Percentiles rank a stretch among this genome's conserved stretches.
phyloP scores from a whole-genome alignment of 2,113 vertebrate species.

The Ictalurus punctatus region DNA sequence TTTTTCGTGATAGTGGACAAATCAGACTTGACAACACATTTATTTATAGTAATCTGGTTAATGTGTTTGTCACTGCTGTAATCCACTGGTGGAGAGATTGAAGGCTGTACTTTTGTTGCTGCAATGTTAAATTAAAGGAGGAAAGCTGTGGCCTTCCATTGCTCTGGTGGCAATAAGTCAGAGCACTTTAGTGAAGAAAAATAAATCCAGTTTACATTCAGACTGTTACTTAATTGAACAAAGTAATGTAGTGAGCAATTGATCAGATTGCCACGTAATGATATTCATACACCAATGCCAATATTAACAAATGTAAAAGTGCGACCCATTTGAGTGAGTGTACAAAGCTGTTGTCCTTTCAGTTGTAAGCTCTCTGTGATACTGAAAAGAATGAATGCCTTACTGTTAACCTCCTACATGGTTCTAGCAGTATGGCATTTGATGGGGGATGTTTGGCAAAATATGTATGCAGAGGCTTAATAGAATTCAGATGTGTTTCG shows the following conservation, averaged over 20 bases:
- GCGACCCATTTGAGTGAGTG: neutral
- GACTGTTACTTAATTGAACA: neutral
- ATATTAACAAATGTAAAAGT: neutral
- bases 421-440: neutral
- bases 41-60: neutral
- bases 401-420: neutral
- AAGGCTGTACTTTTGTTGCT: constrained; percentile 4
- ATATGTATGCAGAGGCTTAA: neutral
- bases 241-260: neutral
- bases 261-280: neutral
- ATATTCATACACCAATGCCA: neutral
- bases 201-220: neutral
- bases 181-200: neutral
- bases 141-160: neutral
- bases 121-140: neutral
- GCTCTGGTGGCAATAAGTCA: neutral
- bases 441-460: neutral
- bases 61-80: neutral
- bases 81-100: neutral
- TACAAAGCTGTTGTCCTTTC: neutral
- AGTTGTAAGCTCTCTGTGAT: neutral
- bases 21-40: neutral
- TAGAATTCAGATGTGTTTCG: neutral
- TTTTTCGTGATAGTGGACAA: neutral
- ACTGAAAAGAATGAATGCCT: constrained; percentile 10